These are phyloP conservation scores for Andrena chrysosceles DNA, from an alignment of 2,888 invertebrate genomes.

Conservation along the genomic window DNA sequence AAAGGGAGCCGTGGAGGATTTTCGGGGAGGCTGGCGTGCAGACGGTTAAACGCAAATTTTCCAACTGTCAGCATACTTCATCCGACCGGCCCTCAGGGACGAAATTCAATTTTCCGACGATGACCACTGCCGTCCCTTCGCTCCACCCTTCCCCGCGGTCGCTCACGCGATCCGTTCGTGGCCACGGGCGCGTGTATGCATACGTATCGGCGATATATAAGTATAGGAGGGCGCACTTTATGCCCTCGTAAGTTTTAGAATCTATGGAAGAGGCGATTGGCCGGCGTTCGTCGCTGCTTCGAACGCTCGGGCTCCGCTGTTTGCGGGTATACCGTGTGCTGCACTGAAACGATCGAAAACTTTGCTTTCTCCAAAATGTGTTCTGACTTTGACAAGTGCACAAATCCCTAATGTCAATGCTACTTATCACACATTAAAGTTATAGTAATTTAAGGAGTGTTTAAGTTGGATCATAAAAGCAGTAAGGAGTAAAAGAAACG, in stretches of 20 bases:
- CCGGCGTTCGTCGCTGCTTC: slow-evolving; percentile 44
- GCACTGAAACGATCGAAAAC: background rate
- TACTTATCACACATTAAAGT: too few species aligned
- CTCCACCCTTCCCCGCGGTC: slow-evolving; percentile 53
- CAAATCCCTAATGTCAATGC: too few species aligned
- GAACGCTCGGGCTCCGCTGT: background rate
- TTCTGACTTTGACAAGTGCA: too few species aligned
- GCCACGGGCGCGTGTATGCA: slow-evolving; percentile 37
- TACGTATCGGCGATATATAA: slow-evolving; percentile 46
- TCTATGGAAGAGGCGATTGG: slow-evolving; percentile 70
- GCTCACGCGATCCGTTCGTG: slow-evolving; percentile 28
- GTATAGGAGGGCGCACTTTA: slow-evolving; percentile 79
- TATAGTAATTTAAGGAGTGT: too few species aligned
- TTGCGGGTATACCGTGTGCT: slow-evolving; percentile 37
- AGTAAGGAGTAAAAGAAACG: background rate
- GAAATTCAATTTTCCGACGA: slow-evolving; percentile 84
- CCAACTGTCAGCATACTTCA: slow-evolving; percentile 82
- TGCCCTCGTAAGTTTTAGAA: slow-evolving; percentile 82
- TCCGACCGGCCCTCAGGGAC: slow-evolving; percentile 81
- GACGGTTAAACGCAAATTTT: slow-evolving; percentile 75
- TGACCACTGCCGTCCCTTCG: slow-evolving; percentile 81
- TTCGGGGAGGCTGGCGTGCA: slow-evolving; percentile 44
- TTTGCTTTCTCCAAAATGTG: background rate
- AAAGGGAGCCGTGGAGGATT: slow-evolving; percentile 47
- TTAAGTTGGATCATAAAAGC: background rate